Conservation (phyloP, 2,888 invertebrate species). For the Hyppa rectilinea region DNA sequence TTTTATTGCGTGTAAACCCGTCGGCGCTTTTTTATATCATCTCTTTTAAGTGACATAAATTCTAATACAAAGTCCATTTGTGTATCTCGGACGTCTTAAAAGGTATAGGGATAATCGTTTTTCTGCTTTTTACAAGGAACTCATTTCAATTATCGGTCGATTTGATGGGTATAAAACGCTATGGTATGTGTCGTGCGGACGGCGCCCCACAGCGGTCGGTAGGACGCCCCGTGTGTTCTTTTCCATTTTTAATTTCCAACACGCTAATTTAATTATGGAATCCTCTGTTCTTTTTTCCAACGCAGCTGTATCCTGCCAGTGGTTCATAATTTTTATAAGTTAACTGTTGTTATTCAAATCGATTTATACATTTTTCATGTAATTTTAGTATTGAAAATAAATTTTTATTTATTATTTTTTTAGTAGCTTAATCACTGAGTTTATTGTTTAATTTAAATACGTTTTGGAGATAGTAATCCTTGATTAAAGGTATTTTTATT, state of each 20-base stretch:
- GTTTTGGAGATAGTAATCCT: constrained; percentile 61
- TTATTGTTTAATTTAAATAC: constrained; percentile 65
- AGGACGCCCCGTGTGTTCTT: constrained; percentile 80
- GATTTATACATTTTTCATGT: constrained; percentile 64
- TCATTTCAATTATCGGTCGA: constrained; percentile 90
- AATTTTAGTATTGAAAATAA: constrained; percentile 65
- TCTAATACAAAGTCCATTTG: constrained; percentile 91
- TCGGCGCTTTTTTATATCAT: constrained; percentile 90
- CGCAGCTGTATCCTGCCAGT: constrained; percentile 86
- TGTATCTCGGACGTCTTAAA: constrained; percentile 91
- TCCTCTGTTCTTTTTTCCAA: constrained; percentile 75
- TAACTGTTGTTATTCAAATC: constrained; percentile 77
- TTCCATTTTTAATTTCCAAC: constrained; percentile 84
- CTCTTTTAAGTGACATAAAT: constrained; percentile 90
- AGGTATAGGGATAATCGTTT: constrained; percentile 90
- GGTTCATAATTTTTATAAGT: constrained; percentile 80
- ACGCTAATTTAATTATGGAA: constrained; percentile 90
- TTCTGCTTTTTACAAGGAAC: constrained; percentile 91
- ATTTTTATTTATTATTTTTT: constrained; percentile 61
- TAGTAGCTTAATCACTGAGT: constrained; percentile 65
- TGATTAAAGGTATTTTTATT: constrained; percentile 66
- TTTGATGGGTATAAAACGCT: constrained; percentile 89
- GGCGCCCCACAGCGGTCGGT: constrained; percentile 87
- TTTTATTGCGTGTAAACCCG: constrained; percentile 90
- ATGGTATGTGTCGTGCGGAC: constrained; percentile 86